These are phyloP conservation scores for Poeciliopsis gracilis DNA, from an alignment of 2,797 vertebrate species.

Conservation along the genomic window DNA sequence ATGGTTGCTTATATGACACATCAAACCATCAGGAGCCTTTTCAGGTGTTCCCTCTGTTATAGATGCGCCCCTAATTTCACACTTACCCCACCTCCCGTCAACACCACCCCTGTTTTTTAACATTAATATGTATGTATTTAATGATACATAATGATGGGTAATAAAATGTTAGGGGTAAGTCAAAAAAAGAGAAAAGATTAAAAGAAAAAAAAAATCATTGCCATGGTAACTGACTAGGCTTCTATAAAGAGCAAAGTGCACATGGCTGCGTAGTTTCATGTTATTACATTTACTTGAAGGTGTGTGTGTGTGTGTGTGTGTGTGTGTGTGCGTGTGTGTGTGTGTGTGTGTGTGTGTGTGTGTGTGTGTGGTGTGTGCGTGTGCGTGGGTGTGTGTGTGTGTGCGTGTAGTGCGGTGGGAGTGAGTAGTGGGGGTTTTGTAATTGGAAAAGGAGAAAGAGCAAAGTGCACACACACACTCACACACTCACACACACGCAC, in stretches of 20 bases:
- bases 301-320: slow-evolving; percentile 59
- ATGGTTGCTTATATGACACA: slow-evolving; percentile 61
- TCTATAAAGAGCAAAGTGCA: slow-evolving; percentile 87
- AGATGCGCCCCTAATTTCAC: slow-evolving; percentile 70
- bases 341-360: slow-evolving; percentile 16
- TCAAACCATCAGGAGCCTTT: slow-evolving; percentile 66
- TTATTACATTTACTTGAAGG: slow-evolving; percentile 96
- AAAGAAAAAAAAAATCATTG: slow-evolving; percentile 88
- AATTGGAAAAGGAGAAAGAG: slow-evolving; percentile 64
- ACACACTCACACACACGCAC: slow-evolving; percentile 27
- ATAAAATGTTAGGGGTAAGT: slow-evolving; percentile 91
- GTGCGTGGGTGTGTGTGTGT: slow-evolving; percentile 18
- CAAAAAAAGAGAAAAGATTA: slow-evolving; percentile 70
- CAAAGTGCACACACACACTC: slow-evolving; percentile 20
- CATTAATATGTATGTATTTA: slow-evolving; percentile 99
- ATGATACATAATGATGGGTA: slow-evolving; percentile 98
- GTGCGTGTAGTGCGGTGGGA: slow-evolving; percentile 38
- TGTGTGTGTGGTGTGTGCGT: slow-evolving; percentile 14
- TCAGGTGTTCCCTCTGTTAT: slow-evolving; percentile 73
- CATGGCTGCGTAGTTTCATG: slow-evolving; percentile 88
- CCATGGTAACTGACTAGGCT: slow-evolving; percentile 92
- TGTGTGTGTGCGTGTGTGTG: slow-evolving; percentile 26
- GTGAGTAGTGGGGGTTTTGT: slow-evolving; percentile 66
- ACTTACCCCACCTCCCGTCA: slow-evolving; percentile 63
- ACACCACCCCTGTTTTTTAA: slow-evolving; percentile 76